Percentiles rank a stretch among this genome's conserved stretches.
These are phyloP conservation scores for Xestia c-nigrum DNA, from an alignment of 2,888 invertebrate genomes.

Conservation along the genomic window DNA sequence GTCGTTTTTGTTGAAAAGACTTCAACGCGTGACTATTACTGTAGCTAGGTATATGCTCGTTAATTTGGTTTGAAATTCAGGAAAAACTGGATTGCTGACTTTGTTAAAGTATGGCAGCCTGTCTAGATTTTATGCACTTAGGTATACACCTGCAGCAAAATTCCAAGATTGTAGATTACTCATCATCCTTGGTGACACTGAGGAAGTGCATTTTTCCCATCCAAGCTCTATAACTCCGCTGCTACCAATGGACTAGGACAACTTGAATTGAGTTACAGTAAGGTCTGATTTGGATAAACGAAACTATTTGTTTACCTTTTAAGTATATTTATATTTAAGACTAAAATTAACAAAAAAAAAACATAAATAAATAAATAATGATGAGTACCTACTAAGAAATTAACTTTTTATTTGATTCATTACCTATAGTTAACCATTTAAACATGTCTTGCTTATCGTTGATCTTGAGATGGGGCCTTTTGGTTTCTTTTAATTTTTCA, in stretches of 20 bases:
- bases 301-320: background rate
- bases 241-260: background rate
- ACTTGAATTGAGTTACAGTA: background rate
- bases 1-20: constrained; percentile 69
- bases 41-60: background rate
- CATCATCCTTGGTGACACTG: background rate
- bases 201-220: background rate
- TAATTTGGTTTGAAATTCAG: constrained; percentile 11
- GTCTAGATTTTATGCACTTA: background rate
- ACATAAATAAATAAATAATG: background rate
- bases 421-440: background rate
- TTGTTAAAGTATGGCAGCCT: background rate
- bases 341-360: too few relatives aligned
- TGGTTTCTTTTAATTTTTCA: too few relatives aligned
- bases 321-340: background rate
- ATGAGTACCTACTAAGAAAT: background rate
- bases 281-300: background rate
- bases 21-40: constrained; percentile 68
- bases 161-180: background rate
- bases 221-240: too few relatives aligned
- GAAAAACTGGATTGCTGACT: background rate
- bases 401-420: background rate
- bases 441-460: background rate
- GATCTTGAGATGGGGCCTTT: too few relatives aligned
- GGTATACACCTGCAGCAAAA: background rate